Percentiles rank a stretch among this genome's conserved stretches.
Evolutionary conservation across 2,113 vertebrate genomes (phyloP).

Genomic region (Misgurnus mizolepis): DNA sequence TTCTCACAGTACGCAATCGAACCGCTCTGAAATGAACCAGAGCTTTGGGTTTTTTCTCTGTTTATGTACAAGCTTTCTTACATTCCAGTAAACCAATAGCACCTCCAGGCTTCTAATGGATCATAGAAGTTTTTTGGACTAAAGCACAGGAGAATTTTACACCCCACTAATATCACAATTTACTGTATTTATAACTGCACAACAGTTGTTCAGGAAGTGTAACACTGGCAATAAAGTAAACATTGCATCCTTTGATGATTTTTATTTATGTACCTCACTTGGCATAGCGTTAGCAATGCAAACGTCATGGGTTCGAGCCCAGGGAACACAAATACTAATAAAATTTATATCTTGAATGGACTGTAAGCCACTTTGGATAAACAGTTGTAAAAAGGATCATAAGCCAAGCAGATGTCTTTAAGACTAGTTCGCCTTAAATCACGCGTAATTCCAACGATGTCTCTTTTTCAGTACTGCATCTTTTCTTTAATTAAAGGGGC

Average conservation of each 20-base stretch:
- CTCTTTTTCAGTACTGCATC: too few relatives aligned
- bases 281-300: not conserved
- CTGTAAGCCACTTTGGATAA: not conserved
- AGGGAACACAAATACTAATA: too few relatives aligned
- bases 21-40: conserved; percentile 22
- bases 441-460: too few relatives aligned
- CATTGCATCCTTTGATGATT: too few relatives aligned
- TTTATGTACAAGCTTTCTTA: conserved; percentile 15
- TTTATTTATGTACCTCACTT: not conserved
- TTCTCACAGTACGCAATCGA: conserved; percentile 5
- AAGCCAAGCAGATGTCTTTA: conserved; percentile 7
- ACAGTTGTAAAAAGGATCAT: not conserved
- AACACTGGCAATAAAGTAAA: not conserved
- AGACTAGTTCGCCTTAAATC: too few relatives aligned
- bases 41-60: not conserved
- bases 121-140: conserved; percentile 2
- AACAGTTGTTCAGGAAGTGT: not conserved
- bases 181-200: conserved; percentile 1
- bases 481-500: too few relatives aligned
- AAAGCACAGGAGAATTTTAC: not conserved
- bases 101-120: not conserved
- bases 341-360: not conserved
- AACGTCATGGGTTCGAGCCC: too few relatives aligned
- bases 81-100: conserved; percentile 10
- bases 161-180: conserved; percentile 3